phyloP scores from a whole-genome alignment of 2,888 invertebrate genomes.

The Tribolium freemani region DNA sequence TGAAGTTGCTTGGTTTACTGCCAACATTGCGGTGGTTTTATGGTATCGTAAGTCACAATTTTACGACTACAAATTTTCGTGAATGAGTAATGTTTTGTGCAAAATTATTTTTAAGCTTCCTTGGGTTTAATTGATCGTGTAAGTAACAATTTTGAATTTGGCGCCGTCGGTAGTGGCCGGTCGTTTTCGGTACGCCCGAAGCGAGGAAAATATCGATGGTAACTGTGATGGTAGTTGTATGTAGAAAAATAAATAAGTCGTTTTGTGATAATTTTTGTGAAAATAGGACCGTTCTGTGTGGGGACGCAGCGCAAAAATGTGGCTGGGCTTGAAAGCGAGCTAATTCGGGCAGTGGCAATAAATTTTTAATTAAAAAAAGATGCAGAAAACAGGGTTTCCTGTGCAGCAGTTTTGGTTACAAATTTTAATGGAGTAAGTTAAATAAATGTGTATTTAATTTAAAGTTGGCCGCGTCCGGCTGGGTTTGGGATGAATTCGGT shows the following conservation, averaged over 20 bases:
- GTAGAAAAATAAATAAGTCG: conserved; percentile 51
- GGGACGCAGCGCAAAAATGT: conserved; percentile 43
- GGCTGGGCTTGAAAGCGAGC: conserved; percentile 45
- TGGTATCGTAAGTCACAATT: neutral
- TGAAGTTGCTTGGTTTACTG: neutral
- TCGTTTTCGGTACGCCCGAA: conserved; percentile 12
- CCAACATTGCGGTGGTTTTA: neutral
- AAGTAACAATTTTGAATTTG: conserved; percentile 13
- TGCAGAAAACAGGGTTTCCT: conserved; percentile 54
- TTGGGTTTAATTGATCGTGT: neutral
- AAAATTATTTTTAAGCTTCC: neutral
- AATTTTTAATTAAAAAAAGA: conserved; percentile 50
- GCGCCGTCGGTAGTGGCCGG: neutral
- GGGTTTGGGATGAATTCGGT: conserved; percentile 5
- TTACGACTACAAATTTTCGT: neutral
- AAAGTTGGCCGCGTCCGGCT: neutral
- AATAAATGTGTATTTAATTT: conserved; percentile 24
- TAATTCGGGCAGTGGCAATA: conserved; percentile 40
- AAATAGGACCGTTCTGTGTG: conserved; percentile 31
- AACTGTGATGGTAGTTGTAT: conserved; percentile 43
- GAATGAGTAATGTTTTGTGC: neutral
- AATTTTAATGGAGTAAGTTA: conserved; percentile 54
- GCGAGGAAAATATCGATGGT: conserved; percentile 53
- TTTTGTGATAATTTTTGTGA: conserved; percentile 40
- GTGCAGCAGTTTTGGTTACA: conserved; percentile 50